Percentiles rank a stretch among this genome's conserved stretches.
phyloP scores from a whole-genome alignment of 2,113 vertebrate genomes.

The Actenoides lindsayi region DNA sequence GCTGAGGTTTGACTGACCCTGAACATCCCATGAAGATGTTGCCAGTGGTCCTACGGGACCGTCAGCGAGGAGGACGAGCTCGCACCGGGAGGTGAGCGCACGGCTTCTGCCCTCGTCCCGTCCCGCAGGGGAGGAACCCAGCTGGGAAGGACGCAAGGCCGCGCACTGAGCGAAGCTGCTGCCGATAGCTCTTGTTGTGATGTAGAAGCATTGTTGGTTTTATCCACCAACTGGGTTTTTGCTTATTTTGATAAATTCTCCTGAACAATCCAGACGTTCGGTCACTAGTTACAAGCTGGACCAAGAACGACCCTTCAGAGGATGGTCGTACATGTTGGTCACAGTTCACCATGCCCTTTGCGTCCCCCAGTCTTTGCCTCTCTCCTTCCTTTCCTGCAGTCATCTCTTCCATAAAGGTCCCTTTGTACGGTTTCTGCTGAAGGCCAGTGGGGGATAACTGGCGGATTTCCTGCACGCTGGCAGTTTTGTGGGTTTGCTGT shows the following conservation, averaged over 20 bases:
- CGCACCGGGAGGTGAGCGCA: background rate
- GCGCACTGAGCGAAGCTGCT: background rate
- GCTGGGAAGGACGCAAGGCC: background rate
- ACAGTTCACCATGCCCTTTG: fast-evolving
- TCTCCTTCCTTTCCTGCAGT: background rate
- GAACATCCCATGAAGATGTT: background rate
- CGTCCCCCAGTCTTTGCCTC: background rate
- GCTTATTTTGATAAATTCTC: background rate
- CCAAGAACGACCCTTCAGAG: background rate
- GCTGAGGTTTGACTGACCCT: background rate
- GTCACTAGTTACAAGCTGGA: background rate
- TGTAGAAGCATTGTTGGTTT: background rate
- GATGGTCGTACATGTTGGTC: background rate
- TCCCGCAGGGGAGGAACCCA: fast-evolving
- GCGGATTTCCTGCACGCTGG: background rate
- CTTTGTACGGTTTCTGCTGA: background rate
- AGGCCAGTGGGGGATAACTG: background rate
- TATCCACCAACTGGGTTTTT: background rate
- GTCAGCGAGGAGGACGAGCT: background rate
- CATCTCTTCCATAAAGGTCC: conserved; percentile 19
- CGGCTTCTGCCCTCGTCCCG: fast-evolving
- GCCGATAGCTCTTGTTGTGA: background rate
- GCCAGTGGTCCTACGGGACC: background rate
- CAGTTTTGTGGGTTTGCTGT: background rate
- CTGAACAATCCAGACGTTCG: background rate